Evolutionary conservation across 2,113 vertebrate genomes (phyloP).

Genomic region (Apodemus sylvaticus): DNA sequence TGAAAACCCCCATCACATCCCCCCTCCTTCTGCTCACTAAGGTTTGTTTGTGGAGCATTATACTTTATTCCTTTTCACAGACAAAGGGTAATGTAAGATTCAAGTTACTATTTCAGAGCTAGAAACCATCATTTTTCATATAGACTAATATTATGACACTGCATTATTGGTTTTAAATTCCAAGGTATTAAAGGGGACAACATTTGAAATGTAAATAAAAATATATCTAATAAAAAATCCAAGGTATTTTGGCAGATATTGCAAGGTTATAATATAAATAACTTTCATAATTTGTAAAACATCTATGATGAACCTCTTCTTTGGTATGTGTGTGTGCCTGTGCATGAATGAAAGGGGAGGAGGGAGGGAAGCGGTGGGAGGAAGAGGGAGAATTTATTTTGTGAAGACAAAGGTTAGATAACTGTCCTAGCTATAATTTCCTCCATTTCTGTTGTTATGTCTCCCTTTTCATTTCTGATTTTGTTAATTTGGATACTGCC

Average conservation of each 20-base stretch:
- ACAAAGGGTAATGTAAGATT: background rate
- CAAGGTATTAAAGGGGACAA: background rate
- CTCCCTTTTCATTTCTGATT: no score
- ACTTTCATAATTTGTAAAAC: background rate
- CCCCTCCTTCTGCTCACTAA: background rate
- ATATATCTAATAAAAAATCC: background rate
- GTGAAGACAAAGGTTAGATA: background rate
- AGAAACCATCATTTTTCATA: background rate
- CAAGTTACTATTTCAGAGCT: constrained; percentile 5
- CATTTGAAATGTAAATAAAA: no score
- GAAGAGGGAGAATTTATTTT: background rate
- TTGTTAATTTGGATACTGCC: no score
- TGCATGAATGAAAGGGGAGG: background rate
- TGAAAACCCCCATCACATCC: no score
- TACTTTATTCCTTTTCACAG: background rate
- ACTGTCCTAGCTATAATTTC: background rate
- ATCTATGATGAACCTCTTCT: background rate
- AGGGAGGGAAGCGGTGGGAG: no score
- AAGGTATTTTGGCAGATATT: background rate
- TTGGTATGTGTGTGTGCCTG: background rate
- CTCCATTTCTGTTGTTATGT: no score
- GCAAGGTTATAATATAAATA: constrained; percentile 13
- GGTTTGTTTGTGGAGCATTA: background rate
- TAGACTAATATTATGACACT: background rate
- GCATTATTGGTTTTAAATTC: background rate